phyloP scores from a whole-genome alignment of 2,888 invertebrate species.

The Cenopis cana region DNA sequence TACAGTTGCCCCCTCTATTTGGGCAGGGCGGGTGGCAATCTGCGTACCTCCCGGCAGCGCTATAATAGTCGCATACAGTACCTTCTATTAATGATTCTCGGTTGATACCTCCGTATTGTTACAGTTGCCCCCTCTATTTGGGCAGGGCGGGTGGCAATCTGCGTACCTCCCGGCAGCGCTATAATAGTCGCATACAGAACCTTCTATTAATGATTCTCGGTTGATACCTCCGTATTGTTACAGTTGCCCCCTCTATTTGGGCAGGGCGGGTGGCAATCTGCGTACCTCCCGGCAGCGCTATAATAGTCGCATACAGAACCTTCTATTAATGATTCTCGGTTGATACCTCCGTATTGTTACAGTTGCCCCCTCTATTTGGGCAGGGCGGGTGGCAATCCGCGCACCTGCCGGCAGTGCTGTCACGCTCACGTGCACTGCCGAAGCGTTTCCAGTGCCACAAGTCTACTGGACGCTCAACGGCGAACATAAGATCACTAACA shows the following conservation, averaged over 20 bases:
- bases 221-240: too few relatives aligned
- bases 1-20: background rate
- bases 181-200: too few relatives aligned
- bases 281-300: background rate
- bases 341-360: slow-evolving; percentile 45
- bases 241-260: background rate
- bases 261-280: background rate
- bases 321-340: background rate
- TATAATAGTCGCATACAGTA: background rate
- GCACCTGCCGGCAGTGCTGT: slow-evolving; percentile 88
- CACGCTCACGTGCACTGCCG: slow-evolving; percentile 89
- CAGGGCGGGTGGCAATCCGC: slow-evolving; percentile 89
- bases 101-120: too few relatives aligned
- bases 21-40: background rate
- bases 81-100: too few relatives aligned
- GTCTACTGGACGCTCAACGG: slow-evolving; percentile 90
- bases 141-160: background rate
- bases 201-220: too few relatives aligned
- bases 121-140: background rate
- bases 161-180: background rate
- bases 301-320: too few relatives aligned
- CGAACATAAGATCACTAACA: slow-evolving; percentile 86
- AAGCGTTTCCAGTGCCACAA: slow-evolving; percentile 90
- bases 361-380: slow-evolving; percentile 91
- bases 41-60: background rate